Conservation (phyloP, 1,140 invertebrate species). For the Cecropterus lyciades region DNA sequence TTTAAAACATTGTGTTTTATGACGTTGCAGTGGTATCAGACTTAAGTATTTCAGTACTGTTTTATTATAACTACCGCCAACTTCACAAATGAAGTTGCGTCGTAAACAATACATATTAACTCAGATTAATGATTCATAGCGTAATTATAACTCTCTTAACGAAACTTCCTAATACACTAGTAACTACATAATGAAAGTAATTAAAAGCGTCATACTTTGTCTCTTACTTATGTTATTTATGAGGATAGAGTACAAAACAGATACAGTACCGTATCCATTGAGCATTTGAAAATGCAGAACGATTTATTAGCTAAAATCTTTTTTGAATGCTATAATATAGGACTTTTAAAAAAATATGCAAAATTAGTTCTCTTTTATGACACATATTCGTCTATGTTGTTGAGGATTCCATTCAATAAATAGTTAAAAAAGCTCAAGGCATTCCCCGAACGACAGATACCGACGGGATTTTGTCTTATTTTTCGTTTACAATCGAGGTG, state of each 20-base stretch:
- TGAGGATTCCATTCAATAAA: neutral
- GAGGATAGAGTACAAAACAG: too few species aligned
- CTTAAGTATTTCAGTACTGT: constrained; percentile 34
- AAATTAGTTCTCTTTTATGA: too few species aligned
- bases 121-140: constrained; percentile 14
- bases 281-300: too few species aligned
- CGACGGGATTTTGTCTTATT: neutral
- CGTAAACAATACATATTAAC: constrained; percentile 23
- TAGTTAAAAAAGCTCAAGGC: neutral
- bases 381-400: too few species aligned
- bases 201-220: too few species aligned
- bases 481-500: constrained; percentile 24
- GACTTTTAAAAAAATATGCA: too few species aligned
- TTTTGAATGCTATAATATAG: too few species aligned
- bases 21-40: constrained; percentile 41
- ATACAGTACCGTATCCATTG: too few species aligned
- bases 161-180: neutral
- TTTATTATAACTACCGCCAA: constrained; percentile 26
- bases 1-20: constrained; percentile 62
- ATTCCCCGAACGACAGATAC: constrained; percentile 1
- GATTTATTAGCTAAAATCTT: too few species aligned
- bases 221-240: too few species aligned
- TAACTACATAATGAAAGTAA: neutral
- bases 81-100: constrained; percentile 23
- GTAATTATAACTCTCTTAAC: constrained; percentile 24